phyloP scores from a whole-genome alignment of 2,888 invertebrate species.

The Resseliella maxima region DNA sequence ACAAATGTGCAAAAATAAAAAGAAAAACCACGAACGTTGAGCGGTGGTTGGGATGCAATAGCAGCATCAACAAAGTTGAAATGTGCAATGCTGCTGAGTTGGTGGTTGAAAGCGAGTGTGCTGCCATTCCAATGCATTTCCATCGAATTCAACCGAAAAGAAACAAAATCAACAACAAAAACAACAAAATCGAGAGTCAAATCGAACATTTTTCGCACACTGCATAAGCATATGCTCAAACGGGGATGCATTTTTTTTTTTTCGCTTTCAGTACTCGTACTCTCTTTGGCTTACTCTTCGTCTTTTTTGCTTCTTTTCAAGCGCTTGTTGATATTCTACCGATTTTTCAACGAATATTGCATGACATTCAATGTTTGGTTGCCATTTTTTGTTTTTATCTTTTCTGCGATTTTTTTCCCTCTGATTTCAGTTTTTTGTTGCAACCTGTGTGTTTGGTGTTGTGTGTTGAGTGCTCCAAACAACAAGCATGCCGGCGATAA shows the following conservation, averaged over 20 bases:
- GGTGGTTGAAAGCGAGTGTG: constrained; percentile 53
- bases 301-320: not conserved
- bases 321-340: constrained; percentile 51
- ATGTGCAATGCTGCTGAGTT: constrained; percentile 49
- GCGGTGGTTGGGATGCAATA: not conserved
- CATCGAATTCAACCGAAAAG: not conserved
- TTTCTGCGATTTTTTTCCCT: not conserved
- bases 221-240: constrained; percentile 12
- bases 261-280: not conserved
- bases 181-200: not conserved
- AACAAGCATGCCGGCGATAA: constrained; percentile 34
- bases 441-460: too few species aligned
- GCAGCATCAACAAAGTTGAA: constrained; percentile 5
- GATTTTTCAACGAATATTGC: not conserved
- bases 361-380: constrained; percentile 7
- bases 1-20: constrained; percentile 51
- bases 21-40: constrained; percentile 10
- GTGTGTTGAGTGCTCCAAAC: not conserved
- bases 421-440: not conserved
- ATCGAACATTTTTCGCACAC: constrained; percentile 26
- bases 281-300: constrained; percentile 20
- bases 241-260: not conserved
- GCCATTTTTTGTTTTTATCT: not conserved
- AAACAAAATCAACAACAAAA: not conserved
- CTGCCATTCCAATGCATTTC: not conserved